phyloP scores from a whole-genome alignment of 1,140 invertebrate genomes.

The Lasioglossum albipes region DNA sequence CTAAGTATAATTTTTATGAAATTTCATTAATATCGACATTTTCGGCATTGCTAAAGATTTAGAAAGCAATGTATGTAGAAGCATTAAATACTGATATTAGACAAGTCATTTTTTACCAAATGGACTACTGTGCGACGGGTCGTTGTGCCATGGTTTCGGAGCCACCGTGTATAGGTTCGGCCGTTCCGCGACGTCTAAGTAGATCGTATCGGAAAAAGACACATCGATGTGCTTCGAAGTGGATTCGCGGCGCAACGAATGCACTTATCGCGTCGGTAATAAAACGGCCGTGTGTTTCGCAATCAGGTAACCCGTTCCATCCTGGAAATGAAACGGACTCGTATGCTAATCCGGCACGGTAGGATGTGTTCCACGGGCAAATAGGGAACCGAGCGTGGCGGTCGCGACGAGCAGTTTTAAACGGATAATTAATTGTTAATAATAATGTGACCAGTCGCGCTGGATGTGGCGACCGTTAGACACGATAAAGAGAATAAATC shows the following conservation, averaged over 20 bases:
- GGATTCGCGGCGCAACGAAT: neutral
- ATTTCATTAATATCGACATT: too few relatives aligned
- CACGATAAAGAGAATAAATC: constrained; percentile 44
- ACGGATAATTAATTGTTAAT: constrained; percentile 37
- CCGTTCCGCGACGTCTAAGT: too few relatives aligned
- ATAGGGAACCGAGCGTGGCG: neutral
- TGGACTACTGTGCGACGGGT: too few relatives aligned
- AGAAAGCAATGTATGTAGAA: too few relatives aligned
- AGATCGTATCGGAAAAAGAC: too few relatives aligned
- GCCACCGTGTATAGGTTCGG: too few relatives aligned
- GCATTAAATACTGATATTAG: too few relatives aligned
- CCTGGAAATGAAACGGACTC: constrained; percentile 15
- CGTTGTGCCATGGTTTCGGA: too few relatives aligned
- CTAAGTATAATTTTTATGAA: too few relatives aligned
- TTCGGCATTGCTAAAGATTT: too few relatives aligned
- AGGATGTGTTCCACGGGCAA: neutral
- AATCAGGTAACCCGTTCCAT: constrained; percentile 18
- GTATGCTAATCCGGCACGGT: constrained; percentile 16
- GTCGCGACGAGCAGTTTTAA: neutral
- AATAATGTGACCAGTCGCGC: constrained; percentile 26
- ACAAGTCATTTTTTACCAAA: too few relatives aligned
- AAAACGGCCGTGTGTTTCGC: constrained; percentile 4
- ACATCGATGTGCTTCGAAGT: neutral
- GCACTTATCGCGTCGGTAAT: neutral
- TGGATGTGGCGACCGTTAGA: constrained; percentile 33